A percentile compares a stretch with the other conserved stretches of the same genome.
phyloP scores from a whole-genome alignment of 2,888 invertebrate species.

The Nezara viridula region DNA sequence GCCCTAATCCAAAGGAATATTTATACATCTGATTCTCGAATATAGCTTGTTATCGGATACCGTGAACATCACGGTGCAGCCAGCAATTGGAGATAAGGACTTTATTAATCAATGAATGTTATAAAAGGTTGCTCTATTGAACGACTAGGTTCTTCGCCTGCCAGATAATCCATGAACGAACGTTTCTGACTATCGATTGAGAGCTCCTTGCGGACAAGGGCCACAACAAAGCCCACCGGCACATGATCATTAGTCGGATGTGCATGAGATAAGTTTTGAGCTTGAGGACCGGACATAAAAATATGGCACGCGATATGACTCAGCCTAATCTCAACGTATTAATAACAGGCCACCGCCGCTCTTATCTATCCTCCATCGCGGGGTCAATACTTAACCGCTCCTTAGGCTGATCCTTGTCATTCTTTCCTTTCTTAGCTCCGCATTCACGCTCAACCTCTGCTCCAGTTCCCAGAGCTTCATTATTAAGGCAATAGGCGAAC shows the following conservation, averaged over 20 bases:
- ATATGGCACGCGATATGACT: constrained; percentile 59
- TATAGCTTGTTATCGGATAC: no score
- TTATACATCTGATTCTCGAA: no score
- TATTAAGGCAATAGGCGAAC: not conserved
- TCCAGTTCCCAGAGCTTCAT: not conserved
- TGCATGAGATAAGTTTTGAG: constrained; percentile 55
- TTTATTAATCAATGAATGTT: no score
- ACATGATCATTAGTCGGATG: constrained; percentile 55
- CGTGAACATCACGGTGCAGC: no score
- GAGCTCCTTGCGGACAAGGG: not conserved
- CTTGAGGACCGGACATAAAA: constrained; percentile 58
- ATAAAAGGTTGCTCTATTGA: no score
- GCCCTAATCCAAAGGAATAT: no score
- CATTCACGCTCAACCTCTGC: not conserved
- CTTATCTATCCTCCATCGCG: constrained; percentile 51
- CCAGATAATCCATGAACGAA: not conserved
- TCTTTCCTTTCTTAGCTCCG: constrained; percentile 11
- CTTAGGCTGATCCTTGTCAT: constrained; percentile 51
- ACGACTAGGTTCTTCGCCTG: no score
- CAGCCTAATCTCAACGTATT: constrained; percentile 52
- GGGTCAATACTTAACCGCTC: constrained; percentile 56
- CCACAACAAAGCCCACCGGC: constrained; percentile 40
- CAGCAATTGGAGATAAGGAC: no score
- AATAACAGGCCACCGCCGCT: constrained; percentile 30
- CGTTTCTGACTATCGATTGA: not conserved